Base-by-base conservation (phyloP, 2,888 invertebrate genomes). In the Protophormia terraenovae region DNA sequence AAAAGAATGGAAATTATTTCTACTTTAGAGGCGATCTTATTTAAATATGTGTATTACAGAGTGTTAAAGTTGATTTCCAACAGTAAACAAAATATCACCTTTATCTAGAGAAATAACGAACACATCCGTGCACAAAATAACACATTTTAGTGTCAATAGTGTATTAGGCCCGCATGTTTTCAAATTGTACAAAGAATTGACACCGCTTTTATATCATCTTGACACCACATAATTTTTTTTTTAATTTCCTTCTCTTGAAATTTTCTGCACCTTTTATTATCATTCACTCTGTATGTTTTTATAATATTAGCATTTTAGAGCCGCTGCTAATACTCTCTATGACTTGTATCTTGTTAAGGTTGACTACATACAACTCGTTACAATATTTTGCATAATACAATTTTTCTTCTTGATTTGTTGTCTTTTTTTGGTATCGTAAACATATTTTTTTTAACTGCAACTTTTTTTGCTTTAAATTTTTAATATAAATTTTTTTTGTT, bases 361-460 rank as follows among this genome's bases (percentile, higher is more conserved):
- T 85, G 85, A 85, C 47, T 82, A 66, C 71, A 66, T 60, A 22
- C 41, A n/a, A 58, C 67, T 67, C 58, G 41, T 60, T 69, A 16
- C 22, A 77, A 76, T 66, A 80, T 71, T 82, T 85, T 79, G 72
- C 81, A 82, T 75, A 78, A 79, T 79, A 78, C 53, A 53, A 8
- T 41, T 75, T 77, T 76, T 75, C 55, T 60, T 82, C 69, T 78
- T 58, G 73, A 82, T 78, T 78, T 82, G 66, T 67, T 66, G 41
- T 29, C 32, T 81, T 69, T 58, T 67, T 72, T 76, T 75, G 45
- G 53, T 64, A 45, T 76, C 45, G 19, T 62, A 64, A 62, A 47
- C 32, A 62, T 32, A 58, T 71, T 76, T 78, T 69, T 78, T 60
- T 41, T 14, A 35, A 47, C 38, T 22, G 35, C 53, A 41, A 38